Base-by-base conservation (phyloP, 2,113 vertebrate species). In the Casuarius casuarius region DNA sequence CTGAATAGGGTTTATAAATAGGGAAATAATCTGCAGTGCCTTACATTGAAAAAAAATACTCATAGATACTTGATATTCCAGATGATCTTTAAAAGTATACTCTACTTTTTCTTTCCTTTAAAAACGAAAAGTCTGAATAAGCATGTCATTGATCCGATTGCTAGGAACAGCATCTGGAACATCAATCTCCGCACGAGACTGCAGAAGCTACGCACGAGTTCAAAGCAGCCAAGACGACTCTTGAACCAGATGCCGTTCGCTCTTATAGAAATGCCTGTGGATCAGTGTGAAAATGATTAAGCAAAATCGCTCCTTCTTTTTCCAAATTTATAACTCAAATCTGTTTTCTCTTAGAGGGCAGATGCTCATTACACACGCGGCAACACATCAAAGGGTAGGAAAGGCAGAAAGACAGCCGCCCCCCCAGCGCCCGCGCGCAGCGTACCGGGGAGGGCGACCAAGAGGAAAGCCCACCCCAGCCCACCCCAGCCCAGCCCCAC, bases 211-310 rank as follows among this genome's bases (percentile, higher is more conserved):
- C 90, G 90, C 80, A 72, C 86, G 90, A 94, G 76, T 95, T 94
- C 70, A 71, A 80, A 95, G 94, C 96, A 94, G 91, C 91, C 95
- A 87, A 87, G 71, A 91, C 90, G 90, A 85, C 92, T 73, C 95
- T 95, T 48, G 92, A 92, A 92, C 81, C 96, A 96, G 92, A 96
- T 94, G 97, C 95, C 0, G 4, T 66, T 84, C 2, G 3, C 77
- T 96, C 94, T 58, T 19, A 58, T 29, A 94, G 91, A 79, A 96
- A 87, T 1, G 80, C 92, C 91, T 94, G 73, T 89, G 87, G 91
- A 97, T 89, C 96, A 14, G 95, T 91, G 96, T 91, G 95, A 97
- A 92, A 97, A 91, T 87, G 92, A 97, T 97, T 96, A 97, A 97
- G 95, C 89, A 97, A 94, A 96, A 94, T 91, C 85, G 66, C 91